phyloP scores from a whole-genome alignment of 1,140 invertebrate genomes.

The Aphis craccivora region DNA sequence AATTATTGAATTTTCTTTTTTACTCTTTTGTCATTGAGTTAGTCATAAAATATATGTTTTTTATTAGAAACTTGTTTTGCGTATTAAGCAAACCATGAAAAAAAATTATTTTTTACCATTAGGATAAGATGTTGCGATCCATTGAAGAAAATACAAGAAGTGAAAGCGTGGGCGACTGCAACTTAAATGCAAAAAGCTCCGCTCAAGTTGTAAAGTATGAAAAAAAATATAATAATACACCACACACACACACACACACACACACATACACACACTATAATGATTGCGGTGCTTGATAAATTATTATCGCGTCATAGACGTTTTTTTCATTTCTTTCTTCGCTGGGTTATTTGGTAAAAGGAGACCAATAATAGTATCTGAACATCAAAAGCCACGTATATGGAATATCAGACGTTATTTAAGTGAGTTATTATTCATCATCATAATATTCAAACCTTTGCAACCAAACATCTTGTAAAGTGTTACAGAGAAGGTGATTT shows the following conservation, averaged over 20 bases:
- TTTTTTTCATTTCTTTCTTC: not conserved
- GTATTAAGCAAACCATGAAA: not conserved
- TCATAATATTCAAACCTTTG: not conserved
- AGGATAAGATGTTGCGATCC: not conserved
- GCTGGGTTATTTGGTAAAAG: not conserved
- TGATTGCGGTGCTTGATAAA: not conserved
- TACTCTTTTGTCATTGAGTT: not conserved
- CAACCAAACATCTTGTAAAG: not conserved
- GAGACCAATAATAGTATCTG: not conserved
- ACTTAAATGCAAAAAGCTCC: not conserved
- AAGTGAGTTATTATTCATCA: not conserved
- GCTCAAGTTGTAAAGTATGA: not conserved
- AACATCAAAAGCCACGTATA: not conserved
- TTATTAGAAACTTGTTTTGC: not conserved
- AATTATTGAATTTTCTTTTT: not conserved
- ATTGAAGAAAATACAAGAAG: not conserved
- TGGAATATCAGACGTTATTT: not conserved
- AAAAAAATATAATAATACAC: not conserved
- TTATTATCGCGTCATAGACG: not conserved
- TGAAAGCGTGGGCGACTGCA: not conserved
- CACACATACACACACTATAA: not conserved
- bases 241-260: no score
- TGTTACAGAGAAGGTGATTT: not conserved
- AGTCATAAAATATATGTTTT: not conserved
- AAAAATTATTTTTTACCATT: not conserved